phyloP scores from a whole-genome alignment of 2,797 vertebrate genomes.

The Scolopax bukidnonensis region DNA sequence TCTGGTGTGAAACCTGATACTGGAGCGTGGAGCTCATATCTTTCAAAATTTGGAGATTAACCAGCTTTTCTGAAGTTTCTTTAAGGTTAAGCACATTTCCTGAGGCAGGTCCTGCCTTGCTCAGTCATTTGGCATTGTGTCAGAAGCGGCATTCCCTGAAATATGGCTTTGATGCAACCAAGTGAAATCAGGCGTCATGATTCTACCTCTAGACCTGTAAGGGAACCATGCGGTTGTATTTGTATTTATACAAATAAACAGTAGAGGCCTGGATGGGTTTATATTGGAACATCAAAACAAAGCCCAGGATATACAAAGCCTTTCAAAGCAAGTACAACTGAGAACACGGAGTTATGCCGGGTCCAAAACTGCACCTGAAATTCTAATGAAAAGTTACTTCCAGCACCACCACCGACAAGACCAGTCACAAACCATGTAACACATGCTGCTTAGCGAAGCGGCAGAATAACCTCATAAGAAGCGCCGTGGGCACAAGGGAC shows the following conservation, averaged over 20 bases:
- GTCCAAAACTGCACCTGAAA: neutral
- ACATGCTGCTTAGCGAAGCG: neutral
- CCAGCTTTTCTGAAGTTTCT: neutral
- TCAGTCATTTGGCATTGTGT: neutral
- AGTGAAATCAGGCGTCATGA: neutral
- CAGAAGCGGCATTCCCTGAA: neutral
- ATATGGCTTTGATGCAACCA: neutral
- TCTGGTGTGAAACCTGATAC: neutral
- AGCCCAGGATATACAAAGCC: neutral
- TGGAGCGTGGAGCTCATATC: neutral
- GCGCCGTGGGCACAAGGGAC: rapidly evolving
- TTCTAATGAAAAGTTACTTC: neutral
- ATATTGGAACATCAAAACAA: neutral
- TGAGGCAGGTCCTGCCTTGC: neutral
- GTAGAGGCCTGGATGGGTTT: neutral
- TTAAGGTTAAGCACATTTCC: neutral
- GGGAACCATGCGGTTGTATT: too few species aligned
- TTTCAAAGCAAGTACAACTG: neutral
- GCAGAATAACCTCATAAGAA: neutral
- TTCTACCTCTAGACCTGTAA: too few species aligned
- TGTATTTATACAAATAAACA: too few species aligned
- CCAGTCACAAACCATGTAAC: neutral
- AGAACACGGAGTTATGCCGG: neutral
- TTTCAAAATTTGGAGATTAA: neutral
- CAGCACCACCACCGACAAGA: neutral